Percentiles rank a stretch among this genome's conserved stretches.
phyloP scores from a whole-genome alignment of 2,797 vertebrate genomes.

The Fundulus diaphanus region DNA sequence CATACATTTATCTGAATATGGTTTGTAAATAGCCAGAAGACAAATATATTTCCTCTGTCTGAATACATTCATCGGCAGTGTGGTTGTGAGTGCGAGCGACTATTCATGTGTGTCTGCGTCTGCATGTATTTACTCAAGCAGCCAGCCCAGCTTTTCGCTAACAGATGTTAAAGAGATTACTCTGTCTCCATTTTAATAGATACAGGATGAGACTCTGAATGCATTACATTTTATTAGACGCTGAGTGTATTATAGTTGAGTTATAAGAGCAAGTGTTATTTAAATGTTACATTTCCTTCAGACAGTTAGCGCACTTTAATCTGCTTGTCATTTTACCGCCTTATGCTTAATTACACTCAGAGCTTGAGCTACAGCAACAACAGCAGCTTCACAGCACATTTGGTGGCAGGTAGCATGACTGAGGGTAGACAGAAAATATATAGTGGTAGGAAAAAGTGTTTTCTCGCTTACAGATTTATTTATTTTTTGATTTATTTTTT shows the following conservation, averaged over 20 bases:
- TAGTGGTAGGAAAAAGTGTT: not conserved
- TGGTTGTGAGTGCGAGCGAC: conserved; percentile 30
- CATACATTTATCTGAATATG: conserved; percentile 57
- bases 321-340: conserved; percentile 44
- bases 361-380: conserved; percentile 39
- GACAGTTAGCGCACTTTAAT: conserved; percentile 53
- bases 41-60: conserved; percentile 62
- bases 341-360: conserved; percentile 39
- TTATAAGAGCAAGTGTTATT: conserved; percentile 48
- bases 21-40: conserved; percentile 68
- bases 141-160: conserved; percentile 52
- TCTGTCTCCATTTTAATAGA: conserved; percentile 58
- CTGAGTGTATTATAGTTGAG: conserved; percentile 41
- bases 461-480: not conserved
- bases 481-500: not conserved
- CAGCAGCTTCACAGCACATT: conserved; percentile 29
- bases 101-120: conserved; percentile 56
- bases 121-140: conserved; percentile 61
- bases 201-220: conserved; percentile 48
- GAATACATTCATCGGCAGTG: conserved; percentile 52
- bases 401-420: conserved; percentile 19
- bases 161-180: conserved; percentile 61
- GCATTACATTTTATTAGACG: conserved; percentile 49
- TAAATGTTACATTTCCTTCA: conserved; percentile 58
- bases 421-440: not conserved